A percentile compares a stretch with the other conserved stretches of the same genome.
Evolutionary conservation across 2,797 vertebrate genomes (phyloP).

Genomic region (Heterohyrax brucei): DNA sequence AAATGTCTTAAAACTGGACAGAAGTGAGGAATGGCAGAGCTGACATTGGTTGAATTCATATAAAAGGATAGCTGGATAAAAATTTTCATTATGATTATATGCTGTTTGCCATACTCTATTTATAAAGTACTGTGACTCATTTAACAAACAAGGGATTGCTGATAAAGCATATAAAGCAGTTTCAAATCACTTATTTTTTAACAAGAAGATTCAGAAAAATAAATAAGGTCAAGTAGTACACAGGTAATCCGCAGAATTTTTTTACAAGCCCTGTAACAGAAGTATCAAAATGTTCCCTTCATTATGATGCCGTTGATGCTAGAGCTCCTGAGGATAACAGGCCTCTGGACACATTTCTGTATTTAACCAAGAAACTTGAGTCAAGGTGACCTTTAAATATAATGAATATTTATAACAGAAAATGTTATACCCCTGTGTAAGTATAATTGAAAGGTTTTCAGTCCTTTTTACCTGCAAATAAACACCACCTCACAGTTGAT

Average conservation of each 20-base stretch:
- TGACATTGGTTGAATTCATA: not conserved
- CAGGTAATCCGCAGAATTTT: not conserved
- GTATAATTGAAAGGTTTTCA: constrained; percentile 62
- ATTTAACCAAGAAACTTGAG: constrained; percentile 25
- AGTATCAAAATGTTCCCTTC: not conserved
- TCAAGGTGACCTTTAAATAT: constrained; percentile 56
- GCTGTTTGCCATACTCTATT: not conserved
- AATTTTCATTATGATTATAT: not conserved
- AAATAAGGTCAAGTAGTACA: not conserved
- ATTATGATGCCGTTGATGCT: not conserved
- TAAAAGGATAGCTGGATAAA: not conserved
- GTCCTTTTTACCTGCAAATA: not conserved
- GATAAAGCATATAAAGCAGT: not conserved
- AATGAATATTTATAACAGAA: constrained; percentile 56
- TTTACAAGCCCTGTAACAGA: not conserved
- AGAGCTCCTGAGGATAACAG: not conserved
- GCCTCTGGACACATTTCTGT: not conserved
- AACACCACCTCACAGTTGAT: not conserved
- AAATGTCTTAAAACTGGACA: not conserved
- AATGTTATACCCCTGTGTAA: not conserved
- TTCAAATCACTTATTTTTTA: constrained; percentile 46
- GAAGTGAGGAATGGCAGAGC: not conserved
- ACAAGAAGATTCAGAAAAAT: constrained; percentile 41
- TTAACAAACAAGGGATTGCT: not conserved
- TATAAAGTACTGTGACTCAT: constrained; percentile 47